Percentiles rank a stretch among this genome's conserved stretches.
Conservation (phyloP, 1,140 invertebrate species). For the Himalopsyche phryganea region DNA sequence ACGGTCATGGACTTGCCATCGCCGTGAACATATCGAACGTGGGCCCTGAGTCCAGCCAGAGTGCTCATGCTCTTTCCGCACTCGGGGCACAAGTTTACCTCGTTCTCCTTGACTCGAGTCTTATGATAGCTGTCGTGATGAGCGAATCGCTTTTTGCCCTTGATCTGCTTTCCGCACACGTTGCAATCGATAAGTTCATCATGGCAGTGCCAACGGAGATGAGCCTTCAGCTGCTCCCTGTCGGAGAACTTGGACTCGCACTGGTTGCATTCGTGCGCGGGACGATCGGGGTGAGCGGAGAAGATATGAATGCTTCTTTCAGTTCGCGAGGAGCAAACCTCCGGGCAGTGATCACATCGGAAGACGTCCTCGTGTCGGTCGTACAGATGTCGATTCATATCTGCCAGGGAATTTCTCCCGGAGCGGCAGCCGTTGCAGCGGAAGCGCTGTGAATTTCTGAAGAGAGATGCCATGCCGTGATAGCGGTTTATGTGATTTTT, state of each 20-base stretch:
- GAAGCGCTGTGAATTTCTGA: background rate
- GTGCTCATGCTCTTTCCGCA: constrained; percentile 9
- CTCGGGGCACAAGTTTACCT: constrained; percentile 11
- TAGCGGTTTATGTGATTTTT: background rate
- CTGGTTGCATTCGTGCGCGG: constrained; percentile 2
- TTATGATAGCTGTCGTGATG: constrained; percentile 13
- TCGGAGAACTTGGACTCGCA: constrained; percentile 2
- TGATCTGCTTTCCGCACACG: constrained; percentile 16
- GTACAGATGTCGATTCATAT: constrained; percentile 12
- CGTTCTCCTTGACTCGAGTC: constrained; percentile 1
- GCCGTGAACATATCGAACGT: constrained; percentile 10
- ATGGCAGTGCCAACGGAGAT: constrained; percentile 13
- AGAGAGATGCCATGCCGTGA: constrained; percentile 3
- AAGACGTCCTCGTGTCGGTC: constrained; percentile 5
- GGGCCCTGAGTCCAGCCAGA: constrained; percentile 6
- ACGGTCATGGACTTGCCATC: constrained; percentile 8
- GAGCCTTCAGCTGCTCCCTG: constrained; percentile 1
- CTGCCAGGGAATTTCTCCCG: background rate
- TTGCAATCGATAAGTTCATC: constrained; percentile 12
- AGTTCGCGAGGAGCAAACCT: background rate
- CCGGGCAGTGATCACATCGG: constrained; percentile 5
- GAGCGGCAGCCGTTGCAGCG: constrained; percentile 3
- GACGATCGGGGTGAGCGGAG: constrained; percentile 6
- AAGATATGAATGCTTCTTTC: constrained; percentile 9
- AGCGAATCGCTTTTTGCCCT: constrained; percentile 16